These are phyloP conservation scores for Galagoides demidoff DNA, from an alignment of 2,797 vertebrate species.

Conservation along the genomic window DNA sequence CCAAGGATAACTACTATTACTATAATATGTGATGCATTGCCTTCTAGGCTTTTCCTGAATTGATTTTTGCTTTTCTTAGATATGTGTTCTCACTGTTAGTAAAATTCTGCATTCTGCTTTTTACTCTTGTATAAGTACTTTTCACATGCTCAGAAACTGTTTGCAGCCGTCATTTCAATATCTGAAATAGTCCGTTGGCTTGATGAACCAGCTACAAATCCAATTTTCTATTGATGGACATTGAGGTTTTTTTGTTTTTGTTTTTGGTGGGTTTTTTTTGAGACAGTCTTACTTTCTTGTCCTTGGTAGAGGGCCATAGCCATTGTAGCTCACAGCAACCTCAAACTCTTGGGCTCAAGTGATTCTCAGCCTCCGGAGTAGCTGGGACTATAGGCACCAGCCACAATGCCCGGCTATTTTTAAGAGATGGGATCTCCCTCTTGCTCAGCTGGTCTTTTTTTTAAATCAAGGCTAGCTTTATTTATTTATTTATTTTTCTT, in stretches of 20 bases:
- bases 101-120: background rate
- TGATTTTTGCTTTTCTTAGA: slow-evolving; percentile 3
- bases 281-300: too few species aligned
- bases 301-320: too few species aligned
- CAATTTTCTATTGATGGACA: background rate
- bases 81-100: slow-evolving; percentile 37
- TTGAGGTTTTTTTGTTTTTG: background rate
- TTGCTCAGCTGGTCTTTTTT: too few species aligned
- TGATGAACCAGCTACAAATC: background rate
- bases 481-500: too few species aligned
- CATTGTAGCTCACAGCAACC: too few species aligned
- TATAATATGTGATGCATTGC: background rate
- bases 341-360: too few species aligned
- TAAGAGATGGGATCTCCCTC: too few species aligned
- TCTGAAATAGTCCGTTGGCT: background rate
- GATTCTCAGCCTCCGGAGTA: too few species aligned
- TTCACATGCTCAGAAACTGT: background rate
- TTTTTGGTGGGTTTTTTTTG: too few species aligned
- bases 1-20: background rate
- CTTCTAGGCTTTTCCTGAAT: background rate
- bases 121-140: background rate
- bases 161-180: background rate
- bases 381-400: too few species aligned
- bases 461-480: too few species aligned
- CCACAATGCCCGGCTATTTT: too few species aligned